Evolutionary conservation across 30 jellyfish, hydroid and myxozoan species (phyloP).

Genomic region (Chrysaora quinquecirrha): DNA sequence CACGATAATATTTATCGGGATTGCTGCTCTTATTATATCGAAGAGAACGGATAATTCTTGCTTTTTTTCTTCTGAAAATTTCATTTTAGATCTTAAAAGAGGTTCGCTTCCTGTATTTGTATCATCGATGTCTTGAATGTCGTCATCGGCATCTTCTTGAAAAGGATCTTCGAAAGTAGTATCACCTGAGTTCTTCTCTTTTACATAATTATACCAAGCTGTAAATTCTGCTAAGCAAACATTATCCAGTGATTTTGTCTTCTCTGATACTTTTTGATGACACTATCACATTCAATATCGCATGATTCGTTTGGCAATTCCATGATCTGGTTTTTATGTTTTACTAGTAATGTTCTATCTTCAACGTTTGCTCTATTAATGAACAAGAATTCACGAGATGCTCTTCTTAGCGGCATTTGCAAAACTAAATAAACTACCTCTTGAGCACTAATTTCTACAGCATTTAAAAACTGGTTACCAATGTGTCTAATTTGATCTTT

Average conservation of each 20-base stretch:
- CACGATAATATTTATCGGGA: conserved; percentile 22
- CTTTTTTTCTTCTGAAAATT: background rate
- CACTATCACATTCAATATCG: conserved; percentile 25
- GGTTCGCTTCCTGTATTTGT: too few relatives aligned
- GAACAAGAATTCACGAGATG: conserved; percentile 32
- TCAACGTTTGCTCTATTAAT: conserved; percentile 17
- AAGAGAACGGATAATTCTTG: conserved; percentile 11
- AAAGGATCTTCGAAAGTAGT: background rate
- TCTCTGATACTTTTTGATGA: conserved; percentile 29
- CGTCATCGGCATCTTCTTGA: conserved; percentile 2
- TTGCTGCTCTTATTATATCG: background rate
- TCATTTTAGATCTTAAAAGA: background rate
- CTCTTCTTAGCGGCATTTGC: conserved; percentile 48
- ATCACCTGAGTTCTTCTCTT: background rate
- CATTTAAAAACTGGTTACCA: conserved; percentile 43
- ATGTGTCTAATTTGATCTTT: conserved; percentile 12
- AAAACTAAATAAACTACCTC: conserved; percentile 36
- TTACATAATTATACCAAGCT: conserved; percentile 19
- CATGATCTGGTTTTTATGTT: background rate
- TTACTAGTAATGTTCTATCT: conserved; percentile 9
- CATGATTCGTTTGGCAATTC: conserved; percentile 34
- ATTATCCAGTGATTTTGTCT: conserved; percentile 19
- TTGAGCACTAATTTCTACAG: conserved; percentile 48
- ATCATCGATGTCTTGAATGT: conserved; percentile 1
- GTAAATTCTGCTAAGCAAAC: conserved; percentile 38